Evolutionary conservation across 1,140 invertebrate genomes (phyloP), one percentile per base, ranked within the genome.

Genomic region (Pararge aegeria): DNA sequence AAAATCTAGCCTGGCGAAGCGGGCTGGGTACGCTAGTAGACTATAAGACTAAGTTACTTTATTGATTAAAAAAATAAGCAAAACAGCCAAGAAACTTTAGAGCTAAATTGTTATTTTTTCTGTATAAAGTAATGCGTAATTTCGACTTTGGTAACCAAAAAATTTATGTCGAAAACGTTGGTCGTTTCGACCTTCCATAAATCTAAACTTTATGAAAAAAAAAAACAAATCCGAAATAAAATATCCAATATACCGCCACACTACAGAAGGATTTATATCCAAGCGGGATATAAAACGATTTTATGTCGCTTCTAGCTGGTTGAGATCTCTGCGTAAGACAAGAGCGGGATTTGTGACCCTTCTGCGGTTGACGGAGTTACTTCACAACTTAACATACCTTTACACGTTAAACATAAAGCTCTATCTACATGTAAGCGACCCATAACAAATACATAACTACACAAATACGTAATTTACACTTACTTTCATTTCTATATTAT

Each of bases 311-410:
- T 52, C 53, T 52, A 61, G 46, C n/a, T 18, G 42, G 46, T 27
- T 27, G 64, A 63, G 64, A 64, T 64, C 60, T 55, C 61, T 73
- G 64, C 49, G 30, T 42, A 20, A 61, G 73, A 73, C 67, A 78
- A 49, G 68, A 53, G 48, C 42, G 44, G 62, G 68, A 75, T 78
- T 75, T 78, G 70, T 69, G 67, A 64, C 65, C 60, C 57, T 70
- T 38, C 49, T 60, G 59, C 42, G 44, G 59, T 60, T 53, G 54
- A 57, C 49, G 49, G 61, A 12, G 37, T 38, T 50, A 63, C 50
- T 61, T 67, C 60, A 48, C 59, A 42, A 44, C 46, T 61, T 55
- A 12, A 52, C 49, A 44, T 10, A 52, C 44, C 44, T 30, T 55
- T 37, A 16, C n/a, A n/a, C 15, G 38, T 42, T 16, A 42, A n/a